Evolutionary conservation across 2,888 invertebrate genomes (phyloP), one percentile per base, ranked within the genome.

Genomic region (Drosophila mimica): DNA sequence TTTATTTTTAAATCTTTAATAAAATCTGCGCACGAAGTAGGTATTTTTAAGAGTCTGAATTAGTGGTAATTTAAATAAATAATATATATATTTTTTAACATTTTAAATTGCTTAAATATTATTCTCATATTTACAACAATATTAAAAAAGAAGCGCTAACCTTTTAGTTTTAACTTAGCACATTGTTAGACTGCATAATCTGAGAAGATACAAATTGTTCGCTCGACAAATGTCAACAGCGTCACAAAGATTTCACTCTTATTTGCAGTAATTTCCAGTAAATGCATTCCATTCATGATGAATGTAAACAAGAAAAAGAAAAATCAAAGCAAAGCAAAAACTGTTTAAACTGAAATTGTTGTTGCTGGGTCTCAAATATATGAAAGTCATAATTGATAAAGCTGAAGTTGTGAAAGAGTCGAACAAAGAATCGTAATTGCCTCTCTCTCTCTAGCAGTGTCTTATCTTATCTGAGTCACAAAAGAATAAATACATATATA

Each of bases 401-500:
- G 70, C 69, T 82, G 82, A 53, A 76, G 54, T 72, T 78, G 58
- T 61, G 46, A 56, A 62, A 76, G 65, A 64, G 68, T 25, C 63
- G 13, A 64, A 53, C 31, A 20, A 38, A 70, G 52, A 73, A 74
- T 31, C 48, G 34, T 43, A 46, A 17, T 53, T 13, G 8, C 15
- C n/a, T 31, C 51, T 48, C 48, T 28, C 54, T 33, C 43, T 34
- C 56, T 51, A 51, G 60, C 62, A 36, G 31, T 51, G 36, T 63
- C 33, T 62, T 81, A 89, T 85, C 89, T 85, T 85, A 85, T 89
- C 84, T 87, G 84, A 89, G 68, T 89, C 82, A 84, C 59, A 73
- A 30, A 67, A 43, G 49, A 52, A 69, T 62, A 70, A n/a, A 77
- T 38, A 25, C 13, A 31, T 8, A 11, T 34, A 25, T 4, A 53